These are phyloP conservation scores for Orchesella flavescens DNA, from an alignment of 2,888 invertebrate genomes.

Conservation along the genomic window DNA sequence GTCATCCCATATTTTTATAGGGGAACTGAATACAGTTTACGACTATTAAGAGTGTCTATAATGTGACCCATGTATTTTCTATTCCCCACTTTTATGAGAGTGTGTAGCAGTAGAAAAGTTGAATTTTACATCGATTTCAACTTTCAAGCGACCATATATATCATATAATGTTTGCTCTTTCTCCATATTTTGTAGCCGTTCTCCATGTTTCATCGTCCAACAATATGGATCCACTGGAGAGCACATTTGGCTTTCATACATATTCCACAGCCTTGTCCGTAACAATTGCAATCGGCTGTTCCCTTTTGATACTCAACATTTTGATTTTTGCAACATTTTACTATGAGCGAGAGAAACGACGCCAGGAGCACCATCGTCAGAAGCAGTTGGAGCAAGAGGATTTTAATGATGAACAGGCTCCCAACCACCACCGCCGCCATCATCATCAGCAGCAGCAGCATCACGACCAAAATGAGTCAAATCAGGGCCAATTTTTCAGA, in stretches of 20 bases:
- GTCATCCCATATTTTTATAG: neutral
- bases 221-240: constrained; percentile 54
- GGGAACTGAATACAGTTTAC: too few species aligned
- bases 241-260: constrained; percentile 80
- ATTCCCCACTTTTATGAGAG: neutral
- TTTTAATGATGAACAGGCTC: constrained; percentile 39
- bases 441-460: constrained; percentile 25
- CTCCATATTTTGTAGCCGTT: constrained; percentile 21
- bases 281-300: constrained; percentile 80
- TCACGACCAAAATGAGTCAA: constrained; percentile 16
- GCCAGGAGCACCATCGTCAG: constrained; percentile 61
- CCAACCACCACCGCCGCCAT: neutral
- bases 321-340: constrained; percentile 87
- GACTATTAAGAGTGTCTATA: neutral
- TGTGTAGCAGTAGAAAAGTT: neutral
- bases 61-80: neutral
- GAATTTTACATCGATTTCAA: constrained; percentile 2
- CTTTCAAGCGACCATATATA: neutral
- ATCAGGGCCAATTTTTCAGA: constrained; percentile 38
- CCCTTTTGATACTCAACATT: constrained; percentile 90
- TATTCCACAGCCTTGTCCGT: constrained; percentile 93
- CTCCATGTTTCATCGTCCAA: constrained; percentile 39
- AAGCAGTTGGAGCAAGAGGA: constrained; percentile 58
- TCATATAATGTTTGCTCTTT: neutral
- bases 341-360: constrained; percentile 74